These are phyloP conservation scores for Ochotona princeps DNA, from an alignment of 2,113 vertebrate species.

Conservation along the genomic window DNA sequence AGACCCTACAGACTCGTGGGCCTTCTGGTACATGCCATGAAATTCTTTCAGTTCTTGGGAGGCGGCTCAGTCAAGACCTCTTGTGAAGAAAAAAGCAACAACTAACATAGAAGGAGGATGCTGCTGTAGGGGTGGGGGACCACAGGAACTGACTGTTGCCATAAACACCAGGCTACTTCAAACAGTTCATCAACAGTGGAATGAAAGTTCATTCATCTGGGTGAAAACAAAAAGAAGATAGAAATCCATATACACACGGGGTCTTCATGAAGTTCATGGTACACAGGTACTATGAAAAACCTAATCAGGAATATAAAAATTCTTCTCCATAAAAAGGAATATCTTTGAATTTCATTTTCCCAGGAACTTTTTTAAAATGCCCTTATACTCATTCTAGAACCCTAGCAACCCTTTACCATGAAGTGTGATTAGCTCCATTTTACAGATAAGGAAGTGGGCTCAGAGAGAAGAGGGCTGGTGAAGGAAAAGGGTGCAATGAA, in stretches of 20 bases:
- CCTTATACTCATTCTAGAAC: too few species aligned
- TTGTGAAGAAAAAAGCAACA: background rate
- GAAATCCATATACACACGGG: too few species aligned
- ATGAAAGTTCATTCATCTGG: too few species aligned
- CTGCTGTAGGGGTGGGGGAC: background rate
- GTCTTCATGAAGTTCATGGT: too few species aligned
- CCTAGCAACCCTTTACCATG: background rate
- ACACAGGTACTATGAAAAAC: too few species aligned
- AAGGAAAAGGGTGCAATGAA: background rate
- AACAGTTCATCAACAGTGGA: too few species aligned
- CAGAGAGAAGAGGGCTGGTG: background rate
- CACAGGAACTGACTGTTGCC: background rate
- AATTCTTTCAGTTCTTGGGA: constrained; percentile 32
- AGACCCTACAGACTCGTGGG: constrained; percentile 8
- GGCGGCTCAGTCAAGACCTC: background rate
- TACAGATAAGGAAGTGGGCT: background rate
- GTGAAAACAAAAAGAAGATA: too few species aligned
- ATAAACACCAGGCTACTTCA: background rate
- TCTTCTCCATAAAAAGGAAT: too few species aligned
- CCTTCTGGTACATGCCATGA: background rate
- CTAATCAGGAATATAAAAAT: too few species aligned
- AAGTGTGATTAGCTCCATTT: background rate
- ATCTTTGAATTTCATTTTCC: too few species aligned
- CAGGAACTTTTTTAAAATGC: too few species aligned
- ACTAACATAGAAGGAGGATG: background rate